Evolutionary conservation across 2,888 invertebrate species (phyloP).

Genomic region (Oxyscelio sp.): DNA sequence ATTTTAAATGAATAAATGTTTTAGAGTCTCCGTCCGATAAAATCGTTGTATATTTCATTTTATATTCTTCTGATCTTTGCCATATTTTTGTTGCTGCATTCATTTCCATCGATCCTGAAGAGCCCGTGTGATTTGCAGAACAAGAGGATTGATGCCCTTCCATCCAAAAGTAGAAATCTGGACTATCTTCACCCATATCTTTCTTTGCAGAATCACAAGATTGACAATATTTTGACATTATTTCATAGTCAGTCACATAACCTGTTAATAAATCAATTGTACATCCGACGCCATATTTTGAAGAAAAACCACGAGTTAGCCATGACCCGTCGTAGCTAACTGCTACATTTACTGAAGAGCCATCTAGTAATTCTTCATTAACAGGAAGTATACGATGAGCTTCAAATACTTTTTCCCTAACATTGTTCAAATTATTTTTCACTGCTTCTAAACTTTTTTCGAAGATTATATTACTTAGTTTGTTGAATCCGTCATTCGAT

Average conservation of each 20-base stretch:
- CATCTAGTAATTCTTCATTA: not conserved
- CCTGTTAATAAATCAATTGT: too few species aligned
- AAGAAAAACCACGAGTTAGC: too few species aligned
- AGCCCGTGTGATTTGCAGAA: too few species aligned
- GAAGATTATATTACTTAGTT: not conserved
- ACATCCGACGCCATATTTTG: too few species aligned
- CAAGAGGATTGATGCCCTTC: too few species aligned
- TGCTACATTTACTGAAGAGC: not conserved
- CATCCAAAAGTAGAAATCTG: too few species aligned
- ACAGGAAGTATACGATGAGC: not conserved
- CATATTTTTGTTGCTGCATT: not conserved
- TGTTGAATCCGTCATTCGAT: not conserved
- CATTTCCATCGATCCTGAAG: too few species aligned
- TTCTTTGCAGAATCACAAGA: too few species aligned
- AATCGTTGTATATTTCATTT: slow-evolving; percentile 4
- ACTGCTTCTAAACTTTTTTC: slow-evolving; percentile 1
- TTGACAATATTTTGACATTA: too few species aligned
- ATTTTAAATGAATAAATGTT: slow-evolving; percentile 17
- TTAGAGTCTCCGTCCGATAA: slow-evolving; percentile 22
- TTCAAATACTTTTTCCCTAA: not conserved
- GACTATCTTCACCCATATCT: too few species aligned
- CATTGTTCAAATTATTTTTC: slow-evolving; percentile 8
- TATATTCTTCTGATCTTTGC: not conserved
- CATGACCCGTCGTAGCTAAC: slow-evolving; percentile 2
- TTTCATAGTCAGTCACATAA: too few species aligned